Base-by-base conservation (phyloP, 2,888 invertebrate genomes). In the Aphodius sticticus region DNA sequence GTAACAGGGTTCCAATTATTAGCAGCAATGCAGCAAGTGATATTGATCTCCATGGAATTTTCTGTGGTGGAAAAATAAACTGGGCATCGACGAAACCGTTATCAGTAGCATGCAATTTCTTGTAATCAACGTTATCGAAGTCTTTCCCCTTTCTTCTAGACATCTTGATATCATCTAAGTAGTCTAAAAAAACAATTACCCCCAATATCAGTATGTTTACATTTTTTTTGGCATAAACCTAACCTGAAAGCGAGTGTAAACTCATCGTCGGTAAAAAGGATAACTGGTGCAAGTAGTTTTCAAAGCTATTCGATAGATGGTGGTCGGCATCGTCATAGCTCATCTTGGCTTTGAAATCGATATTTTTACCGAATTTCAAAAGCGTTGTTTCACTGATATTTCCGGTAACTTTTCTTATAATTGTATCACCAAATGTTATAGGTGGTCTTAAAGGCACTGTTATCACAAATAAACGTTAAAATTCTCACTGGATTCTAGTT, bases 11-110 rank as follows among this genome's bases (percentile, higher is more conserved):
- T 9, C 97, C 97, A n/a, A 93, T 93, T 76, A 96, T 87, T 86
- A 96, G 95, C 70, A 97, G 90, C 80, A 95, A 91, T 14, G 93
- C 90, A 0, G 97, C 97, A 83, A 97, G 90, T 6, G 91, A 88
- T 76, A 97, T 94, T 0, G 96, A 96, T 89, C 95, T 96, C 94
- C 96, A 96, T 74, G 97, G 97, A 85, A 97, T 92, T 88, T 93
- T 93, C 69, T 93, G 91, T 1, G 93, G 92, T 80, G 94, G 93
- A 76, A 88, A 88, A 81, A 92, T 90, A 86, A 94, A 94, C 88
- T 95, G 95, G 35, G 94, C 93, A 86, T 94, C 94, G 3, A 93
- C 91, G 88, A 94, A 94, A 69, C 93, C 94, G 88, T 92, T 92
- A 85, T 94, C 92, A 35, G 91, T 93, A 88, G 87, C 89, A 85